Conservation (phyloP, 2,797 vertebrate genomes). For the Saxicola maurus region DNA sequence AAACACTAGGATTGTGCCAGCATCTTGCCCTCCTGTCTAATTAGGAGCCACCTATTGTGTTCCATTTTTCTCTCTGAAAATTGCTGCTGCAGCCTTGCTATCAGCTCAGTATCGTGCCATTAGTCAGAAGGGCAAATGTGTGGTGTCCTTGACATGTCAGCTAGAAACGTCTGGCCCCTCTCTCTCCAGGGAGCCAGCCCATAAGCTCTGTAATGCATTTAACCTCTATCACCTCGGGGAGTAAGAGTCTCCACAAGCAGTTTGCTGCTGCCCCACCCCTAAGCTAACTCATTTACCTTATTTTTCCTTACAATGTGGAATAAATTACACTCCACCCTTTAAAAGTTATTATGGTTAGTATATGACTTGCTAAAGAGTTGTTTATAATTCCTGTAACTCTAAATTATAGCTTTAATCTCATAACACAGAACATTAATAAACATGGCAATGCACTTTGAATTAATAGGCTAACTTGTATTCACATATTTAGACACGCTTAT, state of each 20-base stretch:
- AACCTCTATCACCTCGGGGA: constrained; percentile 59
- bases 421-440: constrained; percentile 54
- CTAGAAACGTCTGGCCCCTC: constrained; percentile 4
- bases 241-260: constrained; percentile 56
- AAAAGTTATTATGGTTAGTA: constrained; percentile 66
- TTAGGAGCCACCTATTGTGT: neutral
- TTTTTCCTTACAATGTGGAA: constrained; percentile 60
- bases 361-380: constrained; percentile 64
- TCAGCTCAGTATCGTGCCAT: neutral
- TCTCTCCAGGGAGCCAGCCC: constrained; percentile 30
- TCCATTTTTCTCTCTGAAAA: constrained; percentile 7
- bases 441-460: constrained; percentile 44
- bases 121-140: neutral
- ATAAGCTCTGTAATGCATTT: constrained; percentile 61
- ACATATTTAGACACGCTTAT: constrained; percentile 44
- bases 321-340: constrained; percentile 68
- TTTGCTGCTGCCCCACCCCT: constrained; percentile 55
- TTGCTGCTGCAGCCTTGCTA: neutral
- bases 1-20: neutral
- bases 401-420: constrained; percentile 66
- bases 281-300: constrained; percentile 54
- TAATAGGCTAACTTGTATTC: constrained; percentile 61
- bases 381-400: constrained; percentile 69
- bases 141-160: constrained; percentile 38
- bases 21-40: neutral